phyloP scores from a whole-genome alignment of 2,888 invertebrate genomes.

The Hemicrepidius hirtus region DNA sequence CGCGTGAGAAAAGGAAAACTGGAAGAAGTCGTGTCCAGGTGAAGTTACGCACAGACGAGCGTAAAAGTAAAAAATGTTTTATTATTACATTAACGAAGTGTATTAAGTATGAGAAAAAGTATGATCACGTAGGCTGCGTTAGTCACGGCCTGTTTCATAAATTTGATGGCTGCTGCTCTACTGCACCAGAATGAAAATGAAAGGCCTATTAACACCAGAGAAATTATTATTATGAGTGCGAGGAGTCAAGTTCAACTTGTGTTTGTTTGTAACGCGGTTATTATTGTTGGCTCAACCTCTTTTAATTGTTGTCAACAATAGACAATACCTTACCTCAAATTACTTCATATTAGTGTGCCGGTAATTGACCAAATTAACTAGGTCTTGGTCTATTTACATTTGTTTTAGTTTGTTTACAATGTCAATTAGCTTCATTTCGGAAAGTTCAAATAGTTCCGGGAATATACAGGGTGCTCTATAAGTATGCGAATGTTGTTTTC shows the following conservation, averaged over 20 bases:
- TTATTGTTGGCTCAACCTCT: constrained; percentile 6
- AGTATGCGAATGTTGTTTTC: no score
- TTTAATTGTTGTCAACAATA: constrained; percentile 10
- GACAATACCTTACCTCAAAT: background rate
- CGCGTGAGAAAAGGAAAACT: constrained; percentile 19
- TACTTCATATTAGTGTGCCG: background rate
- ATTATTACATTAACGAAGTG: constrained; percentile 44
- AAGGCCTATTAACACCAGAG: constrained; percentile 35
- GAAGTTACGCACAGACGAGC: constrained; percentile 52
- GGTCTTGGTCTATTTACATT: background rate
- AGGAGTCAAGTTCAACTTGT: constrained; percentile 32
- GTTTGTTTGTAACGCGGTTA: constrained; percentile 5
- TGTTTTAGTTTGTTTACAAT: background rate
- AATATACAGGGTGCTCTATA: no score
- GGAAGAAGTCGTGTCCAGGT: constrained; percentile 11
- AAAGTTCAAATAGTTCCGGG: no score
- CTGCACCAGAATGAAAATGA: constrained; percentile 44
- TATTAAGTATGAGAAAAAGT: constrained; percentile 47
- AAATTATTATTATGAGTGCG: constrained; percentile 9
- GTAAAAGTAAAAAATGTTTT: constrained; percentile 49
- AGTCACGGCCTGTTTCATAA: constrained; percentile 49
- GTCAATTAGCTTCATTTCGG: no score
- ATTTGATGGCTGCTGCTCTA: constrained; percentile 36
- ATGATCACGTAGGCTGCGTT: constrained; percentile 44
- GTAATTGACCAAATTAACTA: background rate